Conservation (phyloP, 2,888 invertebrate genomes). For the Orchesellides sinensis region DNA sequence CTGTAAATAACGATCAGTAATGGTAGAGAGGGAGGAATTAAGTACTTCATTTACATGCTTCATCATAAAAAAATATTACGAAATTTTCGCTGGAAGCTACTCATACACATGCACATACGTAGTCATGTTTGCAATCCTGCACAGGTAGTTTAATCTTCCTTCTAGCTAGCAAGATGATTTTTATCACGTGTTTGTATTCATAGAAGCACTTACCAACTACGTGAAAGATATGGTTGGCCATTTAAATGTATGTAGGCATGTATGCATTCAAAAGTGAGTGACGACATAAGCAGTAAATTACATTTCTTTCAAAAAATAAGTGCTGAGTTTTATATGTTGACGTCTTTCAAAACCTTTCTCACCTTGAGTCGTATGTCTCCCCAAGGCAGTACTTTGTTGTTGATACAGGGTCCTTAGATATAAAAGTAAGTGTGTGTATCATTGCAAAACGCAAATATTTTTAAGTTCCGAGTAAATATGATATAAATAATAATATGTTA, state of each 20-base stretch:
- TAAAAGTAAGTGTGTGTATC: not conserved
- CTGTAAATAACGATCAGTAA: not conserved
- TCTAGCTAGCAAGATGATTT: slow-evolving; percentile 4
- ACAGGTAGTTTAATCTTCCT: too few relatives aligned
- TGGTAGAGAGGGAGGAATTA: not conserved
- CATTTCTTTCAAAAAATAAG: slow-evolving; percentile 12
- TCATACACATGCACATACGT: not conserved
- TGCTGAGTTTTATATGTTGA: slow-evolving; percentile 42
- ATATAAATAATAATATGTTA: not conserved
- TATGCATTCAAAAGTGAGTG: not conserved
- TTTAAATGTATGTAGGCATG: not conserved
- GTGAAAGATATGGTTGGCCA: too few relatives aligned
- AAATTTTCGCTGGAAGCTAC: slow-evolving; percentile 43
- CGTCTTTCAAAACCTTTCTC: slow-evolving; percentile 45
- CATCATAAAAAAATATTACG: slow-evolving; percentile 17
- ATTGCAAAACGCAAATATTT: not conserved
- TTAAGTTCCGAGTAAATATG: not conserved
- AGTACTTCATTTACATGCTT: slow-evolving; percentile 24
- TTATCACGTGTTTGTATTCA: not conserved
- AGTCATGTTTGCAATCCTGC: not conserved
- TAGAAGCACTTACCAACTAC: too few relatives aligned
- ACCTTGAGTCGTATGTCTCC: slow-evolving; percentile 48
- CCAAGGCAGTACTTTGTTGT: slow-evolving; percentile 15
- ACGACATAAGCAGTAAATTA: slow-evolving; percentile 26
- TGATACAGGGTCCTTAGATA: slow-evolving; percentile 16